Conservation (phyloP, 35 echinoderm and acorn worm species). For the Apostichopus parvimensis region DNA sequence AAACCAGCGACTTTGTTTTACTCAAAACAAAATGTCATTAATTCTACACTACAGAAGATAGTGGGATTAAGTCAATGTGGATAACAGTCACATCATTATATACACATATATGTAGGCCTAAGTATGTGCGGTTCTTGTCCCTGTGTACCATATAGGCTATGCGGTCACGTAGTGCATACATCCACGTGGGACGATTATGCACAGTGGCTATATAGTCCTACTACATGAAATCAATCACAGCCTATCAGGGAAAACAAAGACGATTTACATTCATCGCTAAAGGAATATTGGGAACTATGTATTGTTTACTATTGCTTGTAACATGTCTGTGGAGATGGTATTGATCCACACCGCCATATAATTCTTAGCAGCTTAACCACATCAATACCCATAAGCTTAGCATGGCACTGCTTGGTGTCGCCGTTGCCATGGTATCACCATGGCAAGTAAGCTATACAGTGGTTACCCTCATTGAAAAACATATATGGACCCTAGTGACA, state of each 20-base stretch:
- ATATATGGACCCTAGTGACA: neutral
- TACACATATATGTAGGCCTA: no score
- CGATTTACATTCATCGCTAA: no score
- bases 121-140: no score
- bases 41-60: no score
- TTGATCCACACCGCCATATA: neutral
- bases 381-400: neutral
- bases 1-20: no score
- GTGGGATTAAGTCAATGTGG: no score
- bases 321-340: neutral
- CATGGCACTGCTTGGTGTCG: neutral
- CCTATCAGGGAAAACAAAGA: no score
- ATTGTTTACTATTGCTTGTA: neutral
- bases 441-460: neutral
- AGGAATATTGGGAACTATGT: neutral
- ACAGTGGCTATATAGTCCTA: no score
- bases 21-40: no score
- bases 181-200: neutral
- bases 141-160: neutral
- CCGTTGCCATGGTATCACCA: neutral
- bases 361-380: neutral
- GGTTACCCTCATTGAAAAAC: neutral
- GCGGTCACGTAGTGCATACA: neutral
- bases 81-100: no score
- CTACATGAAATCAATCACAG: no score